These are phyloP conservation scores for Euleptes europaea DNA, from an alignment of 2,113 vertebrate species.

Conservation along the genomic window DNA sequence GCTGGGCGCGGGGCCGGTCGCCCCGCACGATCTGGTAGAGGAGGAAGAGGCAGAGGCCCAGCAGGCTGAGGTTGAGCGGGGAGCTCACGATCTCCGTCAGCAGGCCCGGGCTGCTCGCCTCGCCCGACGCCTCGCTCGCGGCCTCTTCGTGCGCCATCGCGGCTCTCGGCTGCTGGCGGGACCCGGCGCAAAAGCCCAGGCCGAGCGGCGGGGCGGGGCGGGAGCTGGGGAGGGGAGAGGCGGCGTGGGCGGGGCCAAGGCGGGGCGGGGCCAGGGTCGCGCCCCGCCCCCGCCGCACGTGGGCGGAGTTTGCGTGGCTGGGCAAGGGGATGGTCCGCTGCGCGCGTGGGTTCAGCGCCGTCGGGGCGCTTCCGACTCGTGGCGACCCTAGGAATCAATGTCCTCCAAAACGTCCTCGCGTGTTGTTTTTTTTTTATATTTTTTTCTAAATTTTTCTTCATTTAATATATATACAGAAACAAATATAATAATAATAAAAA, in stretches of 20 bases:
- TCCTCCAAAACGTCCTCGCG: too few species aligned
- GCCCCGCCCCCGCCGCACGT: rapidly evolving
- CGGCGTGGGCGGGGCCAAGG: slow-evolving; percentile 5
- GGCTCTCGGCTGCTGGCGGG: background rate
- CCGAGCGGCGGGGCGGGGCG: background rate
- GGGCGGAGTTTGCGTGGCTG: rapidly evolving
- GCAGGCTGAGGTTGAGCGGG: slow-evolving; percentile 89
- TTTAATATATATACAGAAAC: too few species aligned
- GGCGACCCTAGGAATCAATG: too few species aligned
- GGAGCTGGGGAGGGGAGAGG: rapidly evolving
- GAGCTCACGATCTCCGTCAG: slow-evolving; percentile 90
- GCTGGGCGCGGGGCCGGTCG: slow-evolving; percentile 74
- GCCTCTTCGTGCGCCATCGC: slow-evolving; percentile 36
- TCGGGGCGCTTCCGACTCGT: too few species aligned
- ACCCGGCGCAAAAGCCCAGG: rapidly evolving
- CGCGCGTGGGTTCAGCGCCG: too few species aligned
- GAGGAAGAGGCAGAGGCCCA: slow-evolving; percentile 90
- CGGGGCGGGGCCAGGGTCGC: background rate
- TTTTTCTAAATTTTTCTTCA: too few species aligned
- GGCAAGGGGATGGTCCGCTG: too few species aligned
- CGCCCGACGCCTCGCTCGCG: slow-evolving; percentile 64
- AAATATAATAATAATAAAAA: too few species aligned
- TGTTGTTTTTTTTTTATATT: too few species aligned
- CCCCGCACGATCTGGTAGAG: slow-evolving; percentile 92
- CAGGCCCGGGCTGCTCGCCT: slow-evolving; percentile 78